These are phyloP conservation scores for Bembecia ichneumoniformis DNA, from an alignment of 2,888 invertebrate genomes.

Conservation along the genomic window DNA sequence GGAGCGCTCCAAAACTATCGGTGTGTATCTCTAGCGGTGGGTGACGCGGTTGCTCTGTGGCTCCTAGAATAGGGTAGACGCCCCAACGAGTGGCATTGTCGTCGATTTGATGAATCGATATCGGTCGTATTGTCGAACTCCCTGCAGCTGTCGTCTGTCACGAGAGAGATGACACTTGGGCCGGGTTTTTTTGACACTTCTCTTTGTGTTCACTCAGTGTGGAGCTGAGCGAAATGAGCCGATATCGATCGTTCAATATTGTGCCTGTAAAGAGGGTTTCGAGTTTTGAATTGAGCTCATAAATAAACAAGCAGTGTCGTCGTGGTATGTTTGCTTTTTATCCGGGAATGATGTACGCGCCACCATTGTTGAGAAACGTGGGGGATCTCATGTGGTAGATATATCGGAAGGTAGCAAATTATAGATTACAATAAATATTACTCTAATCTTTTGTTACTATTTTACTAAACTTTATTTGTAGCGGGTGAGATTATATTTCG, in stretches of 20 bases:
- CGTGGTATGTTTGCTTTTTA: conserved; percentile 46
- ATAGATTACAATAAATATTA: conserved; percentile 1
- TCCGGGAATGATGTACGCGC: conserved; percentile 47
- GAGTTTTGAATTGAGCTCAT: conserved; percentile 54
- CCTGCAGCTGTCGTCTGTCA: conserved; percentile 67
- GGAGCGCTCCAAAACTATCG: not conserved
- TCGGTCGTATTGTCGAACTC: conserved; percentile 46
- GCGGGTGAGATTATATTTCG: no score
- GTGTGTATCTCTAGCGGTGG: not conserved
- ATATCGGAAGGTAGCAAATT: not conserved
- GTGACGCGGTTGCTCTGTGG: conserved; percentile 27
- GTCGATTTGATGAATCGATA: conserved; percentile 60
- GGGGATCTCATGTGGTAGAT: conserved; percentile 38
- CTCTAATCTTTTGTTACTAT: not conserved
- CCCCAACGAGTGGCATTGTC: conserved; percentile 49
- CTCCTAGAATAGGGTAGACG: conserved; percentile 35
- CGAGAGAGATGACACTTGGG: conserved; percentile 58
- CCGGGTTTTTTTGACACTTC: conserved; percentile 55
- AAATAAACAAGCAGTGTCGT: conserved; percentile 67
- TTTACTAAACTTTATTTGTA: no score
- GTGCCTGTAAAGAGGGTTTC: conserved; percentile 49
- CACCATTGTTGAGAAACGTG: conserved; percentile 47
- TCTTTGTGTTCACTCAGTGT: conserved; percentile 51
- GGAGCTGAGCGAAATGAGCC: conserved; percentile 53
- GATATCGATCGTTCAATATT: conserved; percentile 68